Conservation (phyloP, 2,888 invertebrate species). For the Uloborus plumipes region DNA sequence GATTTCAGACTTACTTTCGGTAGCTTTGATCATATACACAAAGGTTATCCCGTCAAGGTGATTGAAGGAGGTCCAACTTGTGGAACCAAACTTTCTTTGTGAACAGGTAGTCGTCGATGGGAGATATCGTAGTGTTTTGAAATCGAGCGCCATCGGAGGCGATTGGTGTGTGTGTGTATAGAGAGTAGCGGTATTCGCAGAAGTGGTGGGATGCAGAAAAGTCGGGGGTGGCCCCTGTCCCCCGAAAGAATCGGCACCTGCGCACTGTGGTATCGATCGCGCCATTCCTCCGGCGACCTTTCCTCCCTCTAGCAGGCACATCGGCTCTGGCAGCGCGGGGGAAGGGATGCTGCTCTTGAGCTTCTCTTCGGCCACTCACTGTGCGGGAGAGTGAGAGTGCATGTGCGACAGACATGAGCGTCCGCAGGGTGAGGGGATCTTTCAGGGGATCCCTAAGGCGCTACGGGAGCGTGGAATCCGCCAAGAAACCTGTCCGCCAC, state of each 20-base stretch:
- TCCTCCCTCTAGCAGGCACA: conserved; percentile 17
- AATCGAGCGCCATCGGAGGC: not conserved
- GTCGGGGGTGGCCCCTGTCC: not conserved
- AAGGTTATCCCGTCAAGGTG: too few species aligned
- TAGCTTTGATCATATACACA: too few species aligned
- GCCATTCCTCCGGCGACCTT: conserved; percentile 31
- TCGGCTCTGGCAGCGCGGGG: conserved; percentile 20
- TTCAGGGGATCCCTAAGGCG: conserved; percentile 68
- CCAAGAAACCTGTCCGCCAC: conserved; percentile 67
- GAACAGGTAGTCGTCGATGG: too few species aligned
- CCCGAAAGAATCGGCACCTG: not conserved
- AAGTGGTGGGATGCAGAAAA: not conserved
- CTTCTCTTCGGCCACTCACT: conserved; percentile 35
- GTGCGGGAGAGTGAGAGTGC: conserved; percentile 37
- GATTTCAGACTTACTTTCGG: too few species aligned
- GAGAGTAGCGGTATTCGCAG: not conserved
- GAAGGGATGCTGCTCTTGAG: conserved; percentile 53
- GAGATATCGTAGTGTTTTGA: not conserved
- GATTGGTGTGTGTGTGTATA: not conserved
- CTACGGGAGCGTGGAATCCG: conserved; percentile 68
- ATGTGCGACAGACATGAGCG: conserved; percentile 67
- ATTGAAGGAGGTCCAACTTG: too few species aligned
- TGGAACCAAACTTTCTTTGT: too few species aligned
- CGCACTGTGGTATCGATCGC: conserved; percentile 16
- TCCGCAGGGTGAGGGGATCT: conserved; percentile 68